phyloP scores from a whole-genome alignment of 1,140 invertebrate species.

The Orussus abietinus region DNA sequence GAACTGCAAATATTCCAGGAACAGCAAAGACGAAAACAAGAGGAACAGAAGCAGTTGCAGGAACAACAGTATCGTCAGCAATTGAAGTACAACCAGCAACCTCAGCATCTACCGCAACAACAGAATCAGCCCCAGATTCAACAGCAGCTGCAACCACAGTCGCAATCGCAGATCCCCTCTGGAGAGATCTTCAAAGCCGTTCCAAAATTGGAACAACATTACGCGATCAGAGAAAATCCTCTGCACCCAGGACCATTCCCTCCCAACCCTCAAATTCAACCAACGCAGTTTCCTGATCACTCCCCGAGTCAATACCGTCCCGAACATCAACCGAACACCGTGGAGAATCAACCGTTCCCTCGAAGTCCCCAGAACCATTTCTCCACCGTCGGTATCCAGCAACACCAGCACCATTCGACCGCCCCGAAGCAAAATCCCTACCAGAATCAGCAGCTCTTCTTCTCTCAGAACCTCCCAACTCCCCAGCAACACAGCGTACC shows the following conservation, averaged over 20 bases:
- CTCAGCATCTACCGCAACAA: conserved; percentile 40
- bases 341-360: conserved; percentile 23
- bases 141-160: conserved; percentile 37
- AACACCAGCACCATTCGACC: conserved; percentile 42
- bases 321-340: conserved; percentile 29
- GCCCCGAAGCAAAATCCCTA: conserved; percentile 23
- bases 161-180: conserved; percentile 52
- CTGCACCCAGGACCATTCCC: conserved; percentile 49
- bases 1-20: conserved; percentile 27
- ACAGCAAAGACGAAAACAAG: conserved; percentile 29
- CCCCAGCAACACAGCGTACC: conserved; percentile 15
- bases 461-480: conserved; percentile 28
- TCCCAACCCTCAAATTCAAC: conserved; percentile 27
- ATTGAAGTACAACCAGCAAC: conserved; percentile 38
- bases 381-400: conserved; percentile 48
- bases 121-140: conserved; percentile 32
- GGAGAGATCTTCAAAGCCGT: conserved; percentile 70
- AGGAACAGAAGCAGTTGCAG: conserved; percentile 42
- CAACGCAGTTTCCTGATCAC: conserved; percentile 20
- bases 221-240: conserved; percentile 48
- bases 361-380: conserved; percentile 4
- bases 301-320: conserved; percentile 27
- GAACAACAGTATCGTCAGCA: conserved; percentile 52
- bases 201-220: conserved; percentile 72
- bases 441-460: conserved; percentile 31